Evolutionary conservation across 2,888 invertebrate species (phyloP), one percentile per base, ranked within the genome.

Genomic region (Epistrophella euchroma): DNA sequence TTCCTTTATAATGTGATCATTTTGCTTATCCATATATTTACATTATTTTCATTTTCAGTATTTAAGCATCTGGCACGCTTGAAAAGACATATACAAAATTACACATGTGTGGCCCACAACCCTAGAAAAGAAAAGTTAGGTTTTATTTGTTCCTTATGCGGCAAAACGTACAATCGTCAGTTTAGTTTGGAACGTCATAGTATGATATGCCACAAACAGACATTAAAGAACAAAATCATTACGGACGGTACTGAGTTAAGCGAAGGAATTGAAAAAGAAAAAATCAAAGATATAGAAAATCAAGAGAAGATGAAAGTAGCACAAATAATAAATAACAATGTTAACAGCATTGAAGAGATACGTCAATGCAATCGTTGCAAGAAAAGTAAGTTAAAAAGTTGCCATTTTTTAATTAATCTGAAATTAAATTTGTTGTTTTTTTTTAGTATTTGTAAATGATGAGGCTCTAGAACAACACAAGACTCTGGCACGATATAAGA

Each of bases 321-420:
- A 9, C 7, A 25, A 43, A 10, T n/a, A n/a, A n/a, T 43, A 25
- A 43, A 25, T 4, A 62, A 25, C 0, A 25, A 62, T 0, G 2
- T 43, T n/a, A n/a, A 25, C n/a, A 43, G 4, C 9, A 40, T 64
- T 45, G 64, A 45, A 45, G 25, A 28, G 0, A 25, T 64, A 45
- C 64, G 64, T 7, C 64, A 64, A 19, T 64, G 64, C 64, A 28
- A 15, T 19, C 17, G 13, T n/a, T 64, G 64, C 64, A 64, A 45
- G 2, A 17, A 45, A 13, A 19, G 64, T 64, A 45, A 19, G 10
- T 28, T 43, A 6, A 28, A 64, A 64, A 19, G 9, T n/a, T n/a
- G 1, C 1, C 0, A 11, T 19, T 47, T 4, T 47, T 10, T 28
- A 13, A 60, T 15, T 22, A 2, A n/a, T 19, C 13, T n/a, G 0